Evolutionary conservation across 1,140 invertebrate species (phyloP).

Genomic region (Bombus turneri): DNA sequence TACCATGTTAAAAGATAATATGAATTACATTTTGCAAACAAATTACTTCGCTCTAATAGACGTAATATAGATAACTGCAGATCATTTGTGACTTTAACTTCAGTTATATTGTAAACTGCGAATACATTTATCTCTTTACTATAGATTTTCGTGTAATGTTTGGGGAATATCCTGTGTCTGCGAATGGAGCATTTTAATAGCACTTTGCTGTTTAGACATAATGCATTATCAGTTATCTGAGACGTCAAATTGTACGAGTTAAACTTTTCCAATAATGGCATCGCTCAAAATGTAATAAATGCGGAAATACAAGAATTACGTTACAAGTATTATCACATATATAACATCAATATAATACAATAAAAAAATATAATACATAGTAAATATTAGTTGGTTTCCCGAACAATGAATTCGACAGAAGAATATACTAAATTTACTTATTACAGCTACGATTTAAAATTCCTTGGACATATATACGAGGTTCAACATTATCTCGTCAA

Average conservation of each 20-base stretch:
- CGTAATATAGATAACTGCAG: neutral
- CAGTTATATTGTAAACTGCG: neutral
- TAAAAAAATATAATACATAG: neutral
- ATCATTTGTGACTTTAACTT: neutral
- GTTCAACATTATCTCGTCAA: no score
- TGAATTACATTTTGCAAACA: neutral
- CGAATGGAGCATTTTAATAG: neutral
- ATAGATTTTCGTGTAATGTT: neutral
- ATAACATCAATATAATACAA: neutral
- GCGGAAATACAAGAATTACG: neutral
- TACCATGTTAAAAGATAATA: neutral
- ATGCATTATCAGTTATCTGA: neutral
- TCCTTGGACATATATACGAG: no score
- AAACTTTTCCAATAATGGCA: neutral
- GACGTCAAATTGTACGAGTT: neutral
- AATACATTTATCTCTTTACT: neutral
- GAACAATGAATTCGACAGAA: no score
- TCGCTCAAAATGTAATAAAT: neutral
- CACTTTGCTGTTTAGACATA: neutral
- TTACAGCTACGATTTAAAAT: no score
- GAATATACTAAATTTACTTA: no score
- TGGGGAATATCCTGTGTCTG: neutral
- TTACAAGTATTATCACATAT: neutral
- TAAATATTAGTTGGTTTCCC: neutral
- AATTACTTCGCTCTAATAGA: neutral